Evolutionary conservation across 2,888 invertebrate genomes (phyloP), one percentile per base, ranked within the genome.

Genomic region (Noctua comes): DNA sequence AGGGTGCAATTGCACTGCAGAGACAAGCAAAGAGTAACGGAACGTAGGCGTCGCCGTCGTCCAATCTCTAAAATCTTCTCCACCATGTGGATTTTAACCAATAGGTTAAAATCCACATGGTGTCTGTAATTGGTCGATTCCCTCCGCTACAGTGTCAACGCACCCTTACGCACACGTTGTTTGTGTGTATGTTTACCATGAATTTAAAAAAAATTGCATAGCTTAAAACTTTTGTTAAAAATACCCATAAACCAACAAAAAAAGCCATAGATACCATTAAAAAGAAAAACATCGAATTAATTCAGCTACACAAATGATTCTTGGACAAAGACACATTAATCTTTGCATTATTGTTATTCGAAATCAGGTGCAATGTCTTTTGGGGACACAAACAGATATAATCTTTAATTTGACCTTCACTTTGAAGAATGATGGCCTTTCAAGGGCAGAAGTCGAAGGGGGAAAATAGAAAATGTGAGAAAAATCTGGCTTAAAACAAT

Each of bases 301-400:
- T 64, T 85, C 73, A 36, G 27, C 11, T 62, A 40, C 48, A 73
- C 73, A 68, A 68, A 72, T n/a, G 46, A 54, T 40, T 68, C 7
- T 73, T 36, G 31, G n/a, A 27, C 27, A 27, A 48, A 73, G 16
- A 40, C 43, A 70, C 83, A 81, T 85, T 73, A 27, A 83, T 83
- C 83, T 83, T 51, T 21, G 48, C 72, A 83, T 62, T 73, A 69
- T 48, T 79, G 72, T 84, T 85, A 65, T 81, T 81, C 57, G 5
- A 31, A 76, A 70, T 80, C 68, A 66, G 57, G 82, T 86, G 76
- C 82, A 85, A 64, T 82, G 83, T 11, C 72, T 80, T 68, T 31
- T 2, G n/a, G 31, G 36, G n/a, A 68, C 62, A 66, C 46, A 70
- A 85, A 83, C 70, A 85, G 16, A 68, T 24, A 57, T 64, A 76